phyloP scores from a whole-genome alignment of 2,797 vertebrate species.

The Margarornis squamiger region DNA sequence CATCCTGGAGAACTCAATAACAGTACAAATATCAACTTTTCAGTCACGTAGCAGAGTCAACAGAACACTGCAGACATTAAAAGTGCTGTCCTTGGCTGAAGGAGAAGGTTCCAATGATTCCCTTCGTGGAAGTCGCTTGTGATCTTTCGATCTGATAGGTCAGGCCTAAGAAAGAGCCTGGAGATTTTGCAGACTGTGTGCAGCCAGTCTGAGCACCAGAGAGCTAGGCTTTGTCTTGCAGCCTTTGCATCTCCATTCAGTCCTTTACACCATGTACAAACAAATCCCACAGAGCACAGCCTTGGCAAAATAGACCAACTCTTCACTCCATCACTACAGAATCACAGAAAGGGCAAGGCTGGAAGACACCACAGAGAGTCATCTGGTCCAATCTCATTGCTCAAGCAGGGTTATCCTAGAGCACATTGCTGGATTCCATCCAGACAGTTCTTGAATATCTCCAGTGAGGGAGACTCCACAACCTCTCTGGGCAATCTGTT shows the following conservation, averaged over 20 bases:
- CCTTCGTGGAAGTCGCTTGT: accelerated
- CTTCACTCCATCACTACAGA: neutral
- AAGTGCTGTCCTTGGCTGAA: neutral
- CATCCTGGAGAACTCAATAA: neutral
- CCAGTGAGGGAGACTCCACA: neutral
- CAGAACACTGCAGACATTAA: neutral
- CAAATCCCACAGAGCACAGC: neutral
- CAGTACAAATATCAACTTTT: neutral
- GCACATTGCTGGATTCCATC: neutral
- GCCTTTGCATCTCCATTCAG: neutral
- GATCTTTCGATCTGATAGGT: neutral
- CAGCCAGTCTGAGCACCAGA: neutral
- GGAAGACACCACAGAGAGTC: neutral
- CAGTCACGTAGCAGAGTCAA: neutral
- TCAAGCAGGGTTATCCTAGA: neutral
- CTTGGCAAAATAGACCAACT: neutral
- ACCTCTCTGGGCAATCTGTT: neutral
- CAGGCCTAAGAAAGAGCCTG: neutral
- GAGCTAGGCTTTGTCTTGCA: neutral
- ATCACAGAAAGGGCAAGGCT: neutral
- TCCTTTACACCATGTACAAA: neutral
- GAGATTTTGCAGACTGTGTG: neutral
- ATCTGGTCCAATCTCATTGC: neutral
- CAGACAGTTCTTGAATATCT: neutral
- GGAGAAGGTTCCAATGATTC: neutral